Evolutionary conservation across 2,888 invertebrate species (phyloP), one percentile per base, ranked within the genome.

Genomic region (Mongoloraphidia duomilia): DNA sequence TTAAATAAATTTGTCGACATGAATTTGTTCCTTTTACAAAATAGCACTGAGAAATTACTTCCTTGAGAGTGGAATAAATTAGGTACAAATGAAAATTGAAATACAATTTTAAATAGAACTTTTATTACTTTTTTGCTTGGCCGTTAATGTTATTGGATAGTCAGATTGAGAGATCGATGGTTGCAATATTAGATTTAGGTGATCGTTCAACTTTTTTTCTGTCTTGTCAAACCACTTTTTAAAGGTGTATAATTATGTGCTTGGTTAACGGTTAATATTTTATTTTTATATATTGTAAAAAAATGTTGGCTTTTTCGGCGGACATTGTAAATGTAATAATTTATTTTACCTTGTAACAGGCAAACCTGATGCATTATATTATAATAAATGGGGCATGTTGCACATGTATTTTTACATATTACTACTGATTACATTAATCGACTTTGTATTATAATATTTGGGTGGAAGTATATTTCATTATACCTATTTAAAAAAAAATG

Each of bases 351-450:
- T 44, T 49, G 45, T 44, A 49, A 37, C 44, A 48, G 45, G 44
- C 45, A 41, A 46, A 46, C 37, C 42, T 46, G 42, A 53, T 51
- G 50, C 50, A 52, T 50, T 49, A 47, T 46, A 39, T 14, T 26
- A 26, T 26, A 26, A 9, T 41, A 41, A 37, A 53, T 57, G 56
- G 60, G 61, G 67, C 70, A 71, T 71, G 70, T 71, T 70, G 70
- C 70, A 70, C 70, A 71, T 71, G 70, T 68, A 65, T 65, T 62
- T 59, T 53, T 61, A 60, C 59, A 63, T 60, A 64, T 59, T 65
- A 67, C 65, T 68, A 68, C 65, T 69, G 72, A 71, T 72, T 72
- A 72, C 68, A 72, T 72, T 72, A 71, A 71, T 72, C 72, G 70
- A 68, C 65, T 66, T 64, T 70, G 68, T 69, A 65, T 56, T 62